Percentiles rank a stretch among this genome's conserved stretches.
phyloP scores from a whole-genome alignment of 2,797 vertebrate species.

The Labeo calbasu region DNA sequence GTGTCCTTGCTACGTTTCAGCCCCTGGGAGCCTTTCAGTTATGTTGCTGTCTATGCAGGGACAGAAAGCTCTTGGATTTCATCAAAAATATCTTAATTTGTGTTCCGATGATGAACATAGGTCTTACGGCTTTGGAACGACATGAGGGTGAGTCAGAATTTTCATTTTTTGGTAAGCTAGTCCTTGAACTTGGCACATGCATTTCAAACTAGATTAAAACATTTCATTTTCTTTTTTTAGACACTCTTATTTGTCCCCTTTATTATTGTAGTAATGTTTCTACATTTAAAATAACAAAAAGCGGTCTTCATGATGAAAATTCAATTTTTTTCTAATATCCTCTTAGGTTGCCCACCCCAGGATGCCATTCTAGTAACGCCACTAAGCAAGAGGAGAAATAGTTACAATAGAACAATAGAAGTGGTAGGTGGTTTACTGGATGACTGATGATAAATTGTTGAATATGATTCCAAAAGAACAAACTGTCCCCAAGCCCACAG shows the following conservation, averaged over 20 bases:
- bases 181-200: not conserved
- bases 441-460: conserved; percentile 33
- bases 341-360: not conserved
- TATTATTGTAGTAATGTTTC: not conserved
- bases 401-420: conserved; percentile 21
- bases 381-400: not conserved
- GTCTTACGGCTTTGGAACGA: too few species aligned
- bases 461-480: conserved; percentile 41
- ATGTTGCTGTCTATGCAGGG: too few species aligned
- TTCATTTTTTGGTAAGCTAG: too few species aligned
- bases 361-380: not conserved
- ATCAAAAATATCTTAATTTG: too few species aligned
- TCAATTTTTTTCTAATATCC: not conserved
- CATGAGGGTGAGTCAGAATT: too few species aligned
- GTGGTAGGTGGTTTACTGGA: conserved; percentile 46
- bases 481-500: conserved; percentile 42
- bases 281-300: not conserved
- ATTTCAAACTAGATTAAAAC: not conserved
- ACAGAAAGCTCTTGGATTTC: too few species aligned
- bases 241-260: not conserved
- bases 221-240: not conserved
- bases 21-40: too few species aligned
- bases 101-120: too few species aligned
- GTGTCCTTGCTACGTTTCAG: too few species aligned
- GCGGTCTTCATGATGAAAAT: too few species aligned